Percentiles rank a stretch among this genome's conserved stretches.
Conservation (phyloP, 2,888 invertebrate species). For the Eilema depressum region DNA sequence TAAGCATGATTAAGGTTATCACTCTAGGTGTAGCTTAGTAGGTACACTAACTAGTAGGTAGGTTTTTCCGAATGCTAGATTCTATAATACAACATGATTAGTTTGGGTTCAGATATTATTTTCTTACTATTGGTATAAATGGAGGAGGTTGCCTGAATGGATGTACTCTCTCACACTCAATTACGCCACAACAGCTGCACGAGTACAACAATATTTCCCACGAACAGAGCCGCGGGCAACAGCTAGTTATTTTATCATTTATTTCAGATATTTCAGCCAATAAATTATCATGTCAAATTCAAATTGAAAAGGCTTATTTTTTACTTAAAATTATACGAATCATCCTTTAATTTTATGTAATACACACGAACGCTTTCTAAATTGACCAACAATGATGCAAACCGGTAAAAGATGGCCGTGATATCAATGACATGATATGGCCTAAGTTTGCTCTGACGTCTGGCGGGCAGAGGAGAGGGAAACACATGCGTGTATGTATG, state of each 20-base stretch:
- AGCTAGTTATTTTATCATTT: background rate
- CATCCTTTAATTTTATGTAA: slow-evolving; percentile 9
- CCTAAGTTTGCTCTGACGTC: background rate
- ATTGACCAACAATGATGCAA: slow-evolving; percentile 3
- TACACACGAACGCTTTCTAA: slow-evolving; percentile 10
- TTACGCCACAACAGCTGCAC: too few species aligned
- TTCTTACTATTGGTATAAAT: too few species aligned
- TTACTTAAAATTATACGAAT: background rate
- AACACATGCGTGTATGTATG: background rate
- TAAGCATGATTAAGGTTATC: too few species aligned
- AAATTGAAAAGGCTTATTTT: background rate
- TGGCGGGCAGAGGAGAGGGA: background rate
- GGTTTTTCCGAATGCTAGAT: too few species aligned
- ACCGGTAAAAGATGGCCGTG: slow-evolving; percentile 4
- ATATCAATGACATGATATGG: slow-evolving; percentile 1
- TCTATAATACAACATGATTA: too few species aligned
- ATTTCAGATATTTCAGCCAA: background rate
- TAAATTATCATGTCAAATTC: background rate
- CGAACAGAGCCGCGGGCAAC: background rate
- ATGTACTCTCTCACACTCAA: too few species aligned
- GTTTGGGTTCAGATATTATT: too few species aligned
- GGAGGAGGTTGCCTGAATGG: too few species aligned
- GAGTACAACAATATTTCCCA: background rate
- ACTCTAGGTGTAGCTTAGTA: too few species aligned
- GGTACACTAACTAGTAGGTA: too few species aligned